phyloP scores from a whole-genome alignment of 2,888 invertebrate species.

The Trileptium ribeirensis region DNA sequence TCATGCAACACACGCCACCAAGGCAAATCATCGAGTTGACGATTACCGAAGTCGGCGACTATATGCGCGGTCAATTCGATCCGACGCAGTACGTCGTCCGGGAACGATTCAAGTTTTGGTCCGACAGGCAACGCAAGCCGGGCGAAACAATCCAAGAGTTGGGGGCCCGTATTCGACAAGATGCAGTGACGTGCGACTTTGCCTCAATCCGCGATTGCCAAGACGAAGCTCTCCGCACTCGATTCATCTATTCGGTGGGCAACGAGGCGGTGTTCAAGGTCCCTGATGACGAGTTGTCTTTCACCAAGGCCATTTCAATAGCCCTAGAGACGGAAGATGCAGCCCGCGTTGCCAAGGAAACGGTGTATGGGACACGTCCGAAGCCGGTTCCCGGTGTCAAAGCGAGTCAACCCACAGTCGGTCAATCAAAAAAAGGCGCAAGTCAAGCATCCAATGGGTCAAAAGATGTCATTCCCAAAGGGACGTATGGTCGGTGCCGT shows the following conservation, averaged over 20 bases:
- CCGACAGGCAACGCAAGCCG: conserved; percentile 30
- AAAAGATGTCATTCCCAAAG: background rate
- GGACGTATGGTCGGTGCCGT: background rate
- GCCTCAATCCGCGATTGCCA: conserved; percentile 18
- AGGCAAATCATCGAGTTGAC: conserved; percentile 1
- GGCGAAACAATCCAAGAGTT: conserved; percentile 34
- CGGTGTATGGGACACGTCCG: background rate
- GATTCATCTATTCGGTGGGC: conserved; percentile 27
- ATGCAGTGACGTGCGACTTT: conserved; percentile 31
- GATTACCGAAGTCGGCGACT: background rate
- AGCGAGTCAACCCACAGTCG: background rate
- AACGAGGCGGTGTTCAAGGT: conserved; percentile 32
- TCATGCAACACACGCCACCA: background rate
- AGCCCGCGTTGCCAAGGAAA: conserved; percentile 18
- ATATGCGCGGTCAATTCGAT: conserved; percentile 25
- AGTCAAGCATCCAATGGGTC: no score
- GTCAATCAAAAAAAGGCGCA: no score
- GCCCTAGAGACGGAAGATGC: conserved; percentile 36
- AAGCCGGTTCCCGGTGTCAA: background rate
- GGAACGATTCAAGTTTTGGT: conserved; percentile 32
- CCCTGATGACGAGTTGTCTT: conserved; percentile 31
- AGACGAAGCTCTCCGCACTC: background rate
- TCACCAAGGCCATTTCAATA: conserved; percentile 28
- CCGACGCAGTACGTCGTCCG: conserved; percentile 31
- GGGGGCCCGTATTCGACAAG: conserved; percentile 29